Evolutionary conservation across 2,797 vertebrate genomes (phyloP), one percentile per base, ranked within the genome.

Genomic region (Scomberomorus guttatus): DNA sequence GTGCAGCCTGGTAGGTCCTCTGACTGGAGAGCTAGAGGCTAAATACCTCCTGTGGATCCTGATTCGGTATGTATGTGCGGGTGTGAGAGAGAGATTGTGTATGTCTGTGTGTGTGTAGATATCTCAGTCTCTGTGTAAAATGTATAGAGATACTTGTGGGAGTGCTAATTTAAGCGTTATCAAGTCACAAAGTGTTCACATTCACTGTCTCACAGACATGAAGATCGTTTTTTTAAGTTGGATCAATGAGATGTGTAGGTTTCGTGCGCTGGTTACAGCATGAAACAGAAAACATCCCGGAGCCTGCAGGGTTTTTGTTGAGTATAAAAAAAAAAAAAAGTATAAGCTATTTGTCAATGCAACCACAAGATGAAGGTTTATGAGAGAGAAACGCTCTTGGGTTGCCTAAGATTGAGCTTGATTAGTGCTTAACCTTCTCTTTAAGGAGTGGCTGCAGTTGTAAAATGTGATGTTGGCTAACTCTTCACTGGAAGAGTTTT

Each of bases 1-100:
- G 6, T 83, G 62, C 82, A 89, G 79, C 86, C 82, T 44, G 84
- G 90, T 89, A 74, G 91, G 90, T 89, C 89, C 57, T 77, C 65
- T 39, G 67, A 78, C 77, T 72, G 72, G 46, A 79, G 73, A 51
- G 72, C 75, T 44, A 52, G 22, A 67, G 70, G 82, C 65, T 72
- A 17, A 76, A 75, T 29, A 39, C 75, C 74, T 89, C 77, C 76
- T 50, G 70, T 56, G 61, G 80, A 78, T 83, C 60, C 62, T 76
- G 56, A 57, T 58, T 80, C 71, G 58, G 60, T 22, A 1, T 52
- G 5, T 51, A 7, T 55, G 56, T 68, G 20, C n/a, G 9, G 46
- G 25, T 39, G 51, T 29, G 39, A 42, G 39, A 42, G 13, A 42
- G 39, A 42, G 29, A 32, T 5, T 32, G 6, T 32, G 29, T 32